Percentiles rank a stretch among this genome's conserved stretches.
These are phyloP conservation scores for Sesia bembeciformis DNA, from an alignment of 2,888 invertebrate genomes.

Conservation along the genomic window DNA sequence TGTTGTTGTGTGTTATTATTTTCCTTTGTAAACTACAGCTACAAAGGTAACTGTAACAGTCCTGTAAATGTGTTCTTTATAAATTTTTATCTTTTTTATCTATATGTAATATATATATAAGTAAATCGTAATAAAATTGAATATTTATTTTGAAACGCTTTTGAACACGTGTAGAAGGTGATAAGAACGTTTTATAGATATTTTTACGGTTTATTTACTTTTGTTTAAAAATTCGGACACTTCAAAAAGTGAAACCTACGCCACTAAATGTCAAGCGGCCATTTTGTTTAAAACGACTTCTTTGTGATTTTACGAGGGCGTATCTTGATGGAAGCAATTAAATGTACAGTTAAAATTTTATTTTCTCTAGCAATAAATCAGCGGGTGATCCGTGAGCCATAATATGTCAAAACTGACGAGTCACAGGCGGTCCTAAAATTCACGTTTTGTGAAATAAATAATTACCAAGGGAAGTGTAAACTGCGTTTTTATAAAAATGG, in stretches of 20 bases:
- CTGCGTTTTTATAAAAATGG: too few relatives aligned
- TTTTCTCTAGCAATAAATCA: conserved; percentile 33
- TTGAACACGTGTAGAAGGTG: neutral
- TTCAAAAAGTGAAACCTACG: neutral
- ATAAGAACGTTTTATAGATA: neutral
- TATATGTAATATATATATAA: too few relatives aligned
- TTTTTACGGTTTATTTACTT: neutral
- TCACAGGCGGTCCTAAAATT: neutral
- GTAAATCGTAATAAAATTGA: too few relatives aligned
- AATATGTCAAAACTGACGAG: conserved; percentile 17
- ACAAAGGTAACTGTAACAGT: too few relatives aligned
- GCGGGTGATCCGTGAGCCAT: conserved; percentile 17
- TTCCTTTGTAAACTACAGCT: too few relatives aligned
- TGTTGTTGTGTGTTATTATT: too few relatives aligned
- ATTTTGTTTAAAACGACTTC: conserved; percentile 11
- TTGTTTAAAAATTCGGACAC: neutral
- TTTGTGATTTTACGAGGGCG: conserved; percentile 20
- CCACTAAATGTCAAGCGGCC: conserved; percentile 8
- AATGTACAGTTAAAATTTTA: conserved; percentile 46
- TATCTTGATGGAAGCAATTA: conserved; percentile 50
- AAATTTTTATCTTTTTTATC: too few relatives aligned
- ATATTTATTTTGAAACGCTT: neutral
- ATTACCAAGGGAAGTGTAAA: too few relatives aligned
- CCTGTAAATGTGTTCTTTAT: too few relatives aligned
- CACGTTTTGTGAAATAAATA: neutral